A percentile compares a stretch with the other conserved stretches of the same genome.
phyloP scores from a whole-genome alignment of 2,113 vertebrate genomes.

The Sapayoa aenigma region DNA sequence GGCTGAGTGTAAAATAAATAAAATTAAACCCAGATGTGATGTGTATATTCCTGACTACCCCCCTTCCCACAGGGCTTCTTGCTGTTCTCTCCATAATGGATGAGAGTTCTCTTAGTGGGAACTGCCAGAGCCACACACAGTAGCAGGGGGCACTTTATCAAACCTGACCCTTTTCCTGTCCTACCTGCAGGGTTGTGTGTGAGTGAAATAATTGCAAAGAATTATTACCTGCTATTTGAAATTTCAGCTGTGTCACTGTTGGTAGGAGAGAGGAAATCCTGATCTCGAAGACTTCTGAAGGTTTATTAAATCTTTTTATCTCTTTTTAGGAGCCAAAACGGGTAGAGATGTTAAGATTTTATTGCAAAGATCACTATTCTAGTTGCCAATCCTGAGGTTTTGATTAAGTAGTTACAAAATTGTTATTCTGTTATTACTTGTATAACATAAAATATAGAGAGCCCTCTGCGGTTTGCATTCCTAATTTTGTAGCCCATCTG shows the following conservation, averaged over 20 bases:
- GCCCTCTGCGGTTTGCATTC: background rate
- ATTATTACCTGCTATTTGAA: background rate
- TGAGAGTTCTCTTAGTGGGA: background rate
- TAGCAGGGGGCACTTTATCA: background rate
- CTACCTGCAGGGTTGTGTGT: background rate
- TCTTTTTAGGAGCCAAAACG: background rate
- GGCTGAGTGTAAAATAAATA: background rate
- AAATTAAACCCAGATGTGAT: background rate
- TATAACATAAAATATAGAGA: background rate
- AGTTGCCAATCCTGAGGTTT: background rate
- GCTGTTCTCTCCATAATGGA: background rate
- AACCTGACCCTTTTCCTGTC: background rate
- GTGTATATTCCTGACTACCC: background rate
- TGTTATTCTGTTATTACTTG: background rate
- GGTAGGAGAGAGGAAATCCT: background rate
- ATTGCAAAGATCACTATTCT: background rate
- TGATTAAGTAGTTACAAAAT: background rate
- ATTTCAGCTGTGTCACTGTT: background rate
- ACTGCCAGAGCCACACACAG: background rate
- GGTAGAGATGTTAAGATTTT: background rate
- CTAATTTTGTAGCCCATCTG: background rate
- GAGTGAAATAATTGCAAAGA: background rate
- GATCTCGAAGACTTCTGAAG: background rate
- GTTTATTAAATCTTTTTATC: background rate
- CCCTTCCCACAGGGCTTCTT: background rate